Conservation (phyloP, 2,113 vertebrate species). For the Mesitornis unicolor region DNA sequence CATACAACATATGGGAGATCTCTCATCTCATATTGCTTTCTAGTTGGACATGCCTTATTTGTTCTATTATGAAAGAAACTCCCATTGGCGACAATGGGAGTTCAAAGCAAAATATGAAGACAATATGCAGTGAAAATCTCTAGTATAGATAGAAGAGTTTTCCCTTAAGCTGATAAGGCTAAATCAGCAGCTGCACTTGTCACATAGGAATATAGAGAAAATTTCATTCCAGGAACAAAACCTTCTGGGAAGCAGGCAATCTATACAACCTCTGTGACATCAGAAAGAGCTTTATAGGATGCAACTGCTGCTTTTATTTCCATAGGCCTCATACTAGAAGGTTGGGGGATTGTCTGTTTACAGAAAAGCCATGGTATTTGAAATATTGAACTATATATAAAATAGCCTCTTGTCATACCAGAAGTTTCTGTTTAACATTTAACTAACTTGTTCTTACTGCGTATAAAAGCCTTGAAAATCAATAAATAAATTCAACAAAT, state of each 20-base stretch:
- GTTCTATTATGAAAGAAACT: not conserved
- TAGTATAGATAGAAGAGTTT: not conserved
- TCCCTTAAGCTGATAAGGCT: not conserved
- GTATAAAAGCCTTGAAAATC: not conserved
- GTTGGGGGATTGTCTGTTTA: not conserved
- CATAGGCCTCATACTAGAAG: not conserved
- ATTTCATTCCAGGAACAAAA: not conserved
- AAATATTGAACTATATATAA: not conserved
- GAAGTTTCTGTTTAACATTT: not conserved
- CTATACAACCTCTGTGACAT: not conserved
- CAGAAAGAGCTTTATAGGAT: not conserved
- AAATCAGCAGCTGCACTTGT: not conserved
- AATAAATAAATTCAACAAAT: not conserved
- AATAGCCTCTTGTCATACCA: accelerated
- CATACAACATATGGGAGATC: not conserved
- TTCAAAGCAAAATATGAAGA: not conserved
- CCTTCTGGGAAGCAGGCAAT: not conserved
- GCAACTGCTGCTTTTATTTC: not conserved
- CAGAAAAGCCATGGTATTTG: not conserved
- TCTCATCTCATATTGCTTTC: not conserved
- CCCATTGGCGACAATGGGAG: accelerated
- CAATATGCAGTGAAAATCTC: not conserved
- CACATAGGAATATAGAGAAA: not conserved
- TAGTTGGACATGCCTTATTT: not conserved
- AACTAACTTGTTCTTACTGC: not conserved